A percentile compares a stretch with the other conserved stretches of the same genome.
Conservation (phyloP, 2,888 invertebrate genomes). For the Rhogogaster chlorosoma region DNA sequence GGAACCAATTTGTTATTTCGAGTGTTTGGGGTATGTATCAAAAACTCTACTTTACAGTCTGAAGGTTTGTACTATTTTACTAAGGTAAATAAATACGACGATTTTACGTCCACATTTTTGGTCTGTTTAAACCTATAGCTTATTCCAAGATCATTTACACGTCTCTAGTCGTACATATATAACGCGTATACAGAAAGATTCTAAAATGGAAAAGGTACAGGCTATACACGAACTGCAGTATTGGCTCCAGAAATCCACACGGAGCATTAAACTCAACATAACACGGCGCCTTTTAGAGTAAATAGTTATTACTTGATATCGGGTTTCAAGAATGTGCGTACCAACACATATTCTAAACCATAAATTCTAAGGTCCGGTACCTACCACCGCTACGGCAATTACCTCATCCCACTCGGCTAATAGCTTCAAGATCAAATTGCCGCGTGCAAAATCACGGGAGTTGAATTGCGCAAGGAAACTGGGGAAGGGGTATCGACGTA, state of each 20-base stretch:
- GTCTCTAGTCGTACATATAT: background rate
- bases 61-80: background rate
- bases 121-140: background rate
- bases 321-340: slow-evolving; percentile 26
- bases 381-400: slow-evolving; percentile 23
- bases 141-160: background rate
- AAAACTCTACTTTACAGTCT: background rate
- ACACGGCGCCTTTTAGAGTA: slow-evolving; percentile 28
- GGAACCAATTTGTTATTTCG: background rate
- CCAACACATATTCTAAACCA: slow-evolving; percentile 9
- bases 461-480: slow-evolving; percentile 15
- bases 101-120: background rate
- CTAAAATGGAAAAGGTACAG: background rate
- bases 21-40: background rate
- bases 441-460: slow-evolving; percentile 40
- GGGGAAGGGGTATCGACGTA: slow-evolving; percentile 13
- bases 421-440: slow-evolving; percentile 46
- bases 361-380: slow-evolving; percentile 29
- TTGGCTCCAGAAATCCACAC: slow-evolving; percentile 3
- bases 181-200: background rate
- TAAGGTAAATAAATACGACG: background rate
- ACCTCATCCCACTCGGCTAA: slow-evolving; percentile 46
- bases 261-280: slow-evolving; percentile 19
- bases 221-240: background rate
- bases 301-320: slow-evolving; percentile 30